Conservation (phyloP, 2,113 vertebrate species). For the Arvicanthis niloticus region DNA sequence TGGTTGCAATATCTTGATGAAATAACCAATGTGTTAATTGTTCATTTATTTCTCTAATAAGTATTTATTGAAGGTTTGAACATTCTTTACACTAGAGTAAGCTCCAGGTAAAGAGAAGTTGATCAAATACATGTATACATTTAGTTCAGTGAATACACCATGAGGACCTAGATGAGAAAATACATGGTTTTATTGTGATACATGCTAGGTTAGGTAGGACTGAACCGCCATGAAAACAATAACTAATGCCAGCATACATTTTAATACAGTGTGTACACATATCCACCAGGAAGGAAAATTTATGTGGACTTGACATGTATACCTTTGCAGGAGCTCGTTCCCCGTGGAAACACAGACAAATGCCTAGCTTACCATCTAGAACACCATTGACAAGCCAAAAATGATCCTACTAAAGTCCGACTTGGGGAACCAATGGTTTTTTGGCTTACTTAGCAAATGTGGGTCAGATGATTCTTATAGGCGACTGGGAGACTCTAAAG, state of each 20-base stretch:
- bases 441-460: neutral
- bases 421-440: neutral
- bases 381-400: no score
- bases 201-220: neutral
- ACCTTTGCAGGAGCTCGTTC: neutral
- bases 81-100: neutral
- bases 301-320: neutral
- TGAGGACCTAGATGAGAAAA: neutral
- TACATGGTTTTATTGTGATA: neutral
- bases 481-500: neutral
- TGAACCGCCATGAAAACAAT: neutral
- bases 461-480: neutral
- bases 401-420: neutral
- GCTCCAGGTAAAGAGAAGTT: neutral
- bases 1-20: slow-evolving; percentile 3
- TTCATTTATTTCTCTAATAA: slow-evolving; percentile 50
- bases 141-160: neutral
- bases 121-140: neutral
- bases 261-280: neutral
- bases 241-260: neutral
- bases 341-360: neutral
- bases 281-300: slow-evolving; percentile 14
- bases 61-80: slow-evolving; percentile 29
- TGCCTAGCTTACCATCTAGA: neutral
- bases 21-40: slow-evolving; percentile 63